Evolutionary conservation across 2,113 vertebrate genomes (phyloP).

Genomic region (Anas platyrhynchos): DNA sequence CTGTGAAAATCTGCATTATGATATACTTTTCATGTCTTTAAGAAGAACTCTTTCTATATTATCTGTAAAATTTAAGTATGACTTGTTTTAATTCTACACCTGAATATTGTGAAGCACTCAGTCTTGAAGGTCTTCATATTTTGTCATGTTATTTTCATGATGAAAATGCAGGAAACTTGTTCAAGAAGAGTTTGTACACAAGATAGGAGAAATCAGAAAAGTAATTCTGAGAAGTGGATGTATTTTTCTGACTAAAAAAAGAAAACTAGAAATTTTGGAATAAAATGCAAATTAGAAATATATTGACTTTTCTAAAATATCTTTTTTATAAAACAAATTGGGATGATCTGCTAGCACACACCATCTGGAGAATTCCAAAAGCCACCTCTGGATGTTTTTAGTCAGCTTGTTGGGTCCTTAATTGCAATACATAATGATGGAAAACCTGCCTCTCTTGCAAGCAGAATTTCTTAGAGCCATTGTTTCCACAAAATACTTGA

Average conservation of each 20-base stretch:
- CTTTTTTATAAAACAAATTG: not conserved
- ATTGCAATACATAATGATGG: not conserved
- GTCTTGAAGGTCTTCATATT: not conserved
- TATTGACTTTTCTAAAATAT: not conserved
- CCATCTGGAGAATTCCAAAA: not conserved
- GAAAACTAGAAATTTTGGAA: not conserved
- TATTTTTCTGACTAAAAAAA: not conserved
- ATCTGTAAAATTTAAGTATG: not conserved
- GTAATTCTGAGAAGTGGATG: not conserved
- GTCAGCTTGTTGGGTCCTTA: not conserved
- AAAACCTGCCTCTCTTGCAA: not conserved
- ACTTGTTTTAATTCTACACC: not conserved
- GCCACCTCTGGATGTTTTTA: not conserved
- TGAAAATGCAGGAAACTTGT: not conserved
- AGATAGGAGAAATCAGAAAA: not conserved
- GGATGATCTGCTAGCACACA: not conserved
- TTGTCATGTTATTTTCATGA: not conserved
- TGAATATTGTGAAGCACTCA: not conserved
- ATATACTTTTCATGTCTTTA: not conserved
- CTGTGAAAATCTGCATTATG: not conserved
- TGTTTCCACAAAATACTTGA: not conserved
- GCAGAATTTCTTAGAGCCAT: not conserved
- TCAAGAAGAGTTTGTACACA: not conserved
- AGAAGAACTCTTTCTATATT: not conserved
- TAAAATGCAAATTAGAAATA: not conserved